Percentiles rank a stretch among this genome's conserved stretches.
phyloP scores from a whole-genome alignment of 2,888 invertebrate species.

The Acanthosepion pharaonis region DNA sequence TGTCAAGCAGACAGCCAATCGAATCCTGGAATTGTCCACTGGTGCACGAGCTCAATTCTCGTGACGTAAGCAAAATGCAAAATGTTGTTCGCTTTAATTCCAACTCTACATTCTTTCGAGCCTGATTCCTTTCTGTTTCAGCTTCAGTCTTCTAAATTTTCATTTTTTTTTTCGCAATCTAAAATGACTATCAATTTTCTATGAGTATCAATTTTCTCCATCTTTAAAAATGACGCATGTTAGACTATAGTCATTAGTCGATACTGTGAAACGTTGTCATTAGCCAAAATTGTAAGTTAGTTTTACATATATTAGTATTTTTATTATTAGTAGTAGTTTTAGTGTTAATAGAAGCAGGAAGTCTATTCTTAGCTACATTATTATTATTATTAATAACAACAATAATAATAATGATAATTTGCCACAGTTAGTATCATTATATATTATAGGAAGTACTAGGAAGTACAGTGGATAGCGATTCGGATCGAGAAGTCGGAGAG shows the following conservation, averaged over 20 bases:
- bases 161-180: not conserved
- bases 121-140: not conserved
- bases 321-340: too few species aligned
- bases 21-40: not conserved
- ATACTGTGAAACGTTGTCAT: not conserved
- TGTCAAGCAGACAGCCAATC: conserved; percentile 2
- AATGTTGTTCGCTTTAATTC: not conserved
- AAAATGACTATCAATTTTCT: not conserved
- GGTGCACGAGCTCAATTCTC: not conserved
- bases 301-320: too few species aligned
- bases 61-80: not conserved
- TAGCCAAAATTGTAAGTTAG: too few species aligned
- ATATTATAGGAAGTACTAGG: too few species aligned
- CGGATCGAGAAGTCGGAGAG: too few species aligned
- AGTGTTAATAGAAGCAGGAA: too few species aligned
- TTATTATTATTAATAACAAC: too few species aligned
- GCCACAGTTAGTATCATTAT: too few species aligned
- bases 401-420: too few species aligned
- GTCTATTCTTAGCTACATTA: too few species aligned
- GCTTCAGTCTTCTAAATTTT: not conserved
- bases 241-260: not conserved
- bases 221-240: not conserved
- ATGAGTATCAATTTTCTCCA: not conserved
- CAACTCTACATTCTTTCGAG: not conserved
- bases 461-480: too few species aligned